phyloP scores from a whole-genome alignment of 2,113 vertebrate genomes.

The Ramphastos sulfuratus region DNA sequence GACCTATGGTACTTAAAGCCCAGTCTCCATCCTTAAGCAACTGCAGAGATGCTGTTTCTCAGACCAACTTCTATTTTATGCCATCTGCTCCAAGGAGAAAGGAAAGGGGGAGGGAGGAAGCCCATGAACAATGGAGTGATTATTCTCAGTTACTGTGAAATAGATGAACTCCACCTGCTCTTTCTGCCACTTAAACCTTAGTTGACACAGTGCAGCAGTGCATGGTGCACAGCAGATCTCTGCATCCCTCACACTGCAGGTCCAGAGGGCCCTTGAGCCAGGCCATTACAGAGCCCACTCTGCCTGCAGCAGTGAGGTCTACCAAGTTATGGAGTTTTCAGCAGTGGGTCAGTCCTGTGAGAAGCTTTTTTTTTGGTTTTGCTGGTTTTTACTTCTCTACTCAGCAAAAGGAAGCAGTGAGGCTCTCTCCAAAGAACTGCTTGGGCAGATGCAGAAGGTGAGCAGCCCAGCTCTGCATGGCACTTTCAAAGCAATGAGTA shows the following conservation, averaged over 20 bases:
- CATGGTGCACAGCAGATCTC: not conserved
- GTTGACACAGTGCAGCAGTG: conserved; percentile 15
- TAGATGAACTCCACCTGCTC: conserved; percentile 62
- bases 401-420: not conserved
- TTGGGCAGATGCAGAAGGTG: not conserved
- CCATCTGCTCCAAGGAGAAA: conserved; percentile 17
- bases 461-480: not conserved
- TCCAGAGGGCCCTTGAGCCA: not conserved
- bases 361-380: not conserved
- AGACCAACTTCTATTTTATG: conserved; percentile 21
- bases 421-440: not conserved
- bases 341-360: not conserved
- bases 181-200: conserved; percentile 56
- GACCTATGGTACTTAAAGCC: not conserved
- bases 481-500: fast-evolving
- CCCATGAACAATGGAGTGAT: conserved; percentile 46
- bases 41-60: conserved; percentile 1
- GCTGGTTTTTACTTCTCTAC: not conserved
- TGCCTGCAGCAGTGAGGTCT: not conserved
- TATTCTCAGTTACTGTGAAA: conserved; percentile 61
- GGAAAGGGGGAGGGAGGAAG: conserved; percentile 14
- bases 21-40: not conserved
- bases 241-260: not conserved
- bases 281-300: not conserved
- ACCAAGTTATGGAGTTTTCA: not conserved